A percentile compares a stretch with the other conserved stretches of the same genome.
Evolutionary conservation across 2,113 vertebrate species (phyloP).

Genomic region (Phylloscopus trochilus): DNA sequence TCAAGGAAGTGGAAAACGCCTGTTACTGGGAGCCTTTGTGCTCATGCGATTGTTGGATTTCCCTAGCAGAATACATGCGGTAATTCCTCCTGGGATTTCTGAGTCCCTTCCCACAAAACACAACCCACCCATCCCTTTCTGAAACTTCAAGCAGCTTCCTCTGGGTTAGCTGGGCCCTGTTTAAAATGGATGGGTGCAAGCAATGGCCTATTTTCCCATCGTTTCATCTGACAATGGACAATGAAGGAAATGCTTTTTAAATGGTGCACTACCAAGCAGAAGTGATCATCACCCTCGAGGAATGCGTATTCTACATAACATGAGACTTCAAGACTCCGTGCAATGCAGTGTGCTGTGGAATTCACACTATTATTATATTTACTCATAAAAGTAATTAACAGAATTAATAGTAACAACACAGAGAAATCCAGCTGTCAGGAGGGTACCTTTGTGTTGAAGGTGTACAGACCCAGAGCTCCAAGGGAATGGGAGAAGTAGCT

Average conservation of each 20-base stretch:
- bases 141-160: conserved; percentile 15
- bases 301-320: background rate
- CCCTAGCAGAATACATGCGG: background rate
- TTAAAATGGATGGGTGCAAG: background rate
- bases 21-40: conserved; percentile 20
- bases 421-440: background rate
- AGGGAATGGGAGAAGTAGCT: background rate
- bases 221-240: conserved; percentile 9
- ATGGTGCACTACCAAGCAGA: background rate
- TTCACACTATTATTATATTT: background rate
- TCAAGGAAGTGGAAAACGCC: conserved; percentile 23
- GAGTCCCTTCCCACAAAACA: background rate
- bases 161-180: background rate
- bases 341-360: background rate
- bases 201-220: background rate
- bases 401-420: background rate
- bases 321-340: background rate
- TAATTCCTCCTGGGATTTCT: conserved; percentile 2
- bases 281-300: background rate
- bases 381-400: background rate
- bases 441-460: background rate
- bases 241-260: background rate
- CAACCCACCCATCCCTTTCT: conserved; percentile 38
- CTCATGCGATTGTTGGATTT: conserved; percentile 27
- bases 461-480: background rate